Evolutionary conservation across 2,797 vertebrate genomes (phyloP).

Genomic region (Halcyon chelicuti): DNA sequence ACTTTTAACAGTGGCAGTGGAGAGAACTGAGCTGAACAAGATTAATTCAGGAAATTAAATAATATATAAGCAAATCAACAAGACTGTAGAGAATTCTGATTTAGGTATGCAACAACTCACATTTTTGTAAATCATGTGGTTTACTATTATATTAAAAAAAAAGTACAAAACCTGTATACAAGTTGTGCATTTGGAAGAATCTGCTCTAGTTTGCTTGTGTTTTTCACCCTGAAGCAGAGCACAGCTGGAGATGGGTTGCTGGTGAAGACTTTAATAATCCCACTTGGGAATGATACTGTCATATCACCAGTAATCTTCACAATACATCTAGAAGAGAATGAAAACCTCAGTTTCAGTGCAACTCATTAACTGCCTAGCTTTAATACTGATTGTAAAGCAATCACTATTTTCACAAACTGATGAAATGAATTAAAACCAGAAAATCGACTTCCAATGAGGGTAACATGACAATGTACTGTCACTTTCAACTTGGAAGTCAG

Average conservation of each 20-base stretch:
- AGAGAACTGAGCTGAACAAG: background rate
- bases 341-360: constrained; percentile 11
- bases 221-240: constrained; percentile 93
- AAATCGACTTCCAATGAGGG: background rate
- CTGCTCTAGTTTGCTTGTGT: constrained; percentile 92
- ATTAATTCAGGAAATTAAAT: background rate
- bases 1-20: background rate
- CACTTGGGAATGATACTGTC: constrained; percentile 96
- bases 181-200: constrained; percentile 96
- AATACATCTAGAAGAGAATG: constrained; percentile 87
- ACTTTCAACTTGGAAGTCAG: background rate
- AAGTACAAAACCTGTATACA: constrained; percentile 88
- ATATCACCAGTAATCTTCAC: constrained; percentile 99
- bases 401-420: background rate
- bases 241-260: constrained; percentile 92
- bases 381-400: background rate
- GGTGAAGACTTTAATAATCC: constrained; percentile 97
- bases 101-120: background rate
- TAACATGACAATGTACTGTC: background rate
- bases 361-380: background rate
- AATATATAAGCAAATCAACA: background rate
- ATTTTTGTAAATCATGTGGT: background rate
- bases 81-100: background rate
- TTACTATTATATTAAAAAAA: background rate
- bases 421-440: background rate